phyloP scores from a whole-genome alignment of 2,113 vertebrate genomes.

The Corynorhinus townsendii region DNA sequence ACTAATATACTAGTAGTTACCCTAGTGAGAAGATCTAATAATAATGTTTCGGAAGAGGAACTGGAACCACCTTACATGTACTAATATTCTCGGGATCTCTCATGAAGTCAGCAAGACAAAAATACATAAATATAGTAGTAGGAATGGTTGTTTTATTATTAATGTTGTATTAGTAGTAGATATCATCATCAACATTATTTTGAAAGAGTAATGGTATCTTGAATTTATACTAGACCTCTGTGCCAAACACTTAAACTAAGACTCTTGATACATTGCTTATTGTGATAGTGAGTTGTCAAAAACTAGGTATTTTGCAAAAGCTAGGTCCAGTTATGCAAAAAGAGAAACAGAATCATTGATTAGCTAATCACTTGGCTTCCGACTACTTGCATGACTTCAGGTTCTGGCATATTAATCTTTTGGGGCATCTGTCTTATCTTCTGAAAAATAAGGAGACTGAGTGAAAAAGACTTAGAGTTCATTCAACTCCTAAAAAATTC shows the following conservation, averaged over 20 bases:
- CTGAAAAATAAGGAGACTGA: neutral
- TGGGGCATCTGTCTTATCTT: neutral
- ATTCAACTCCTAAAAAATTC: neutral
- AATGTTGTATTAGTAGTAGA: neutral
- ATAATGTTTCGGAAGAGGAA: slow-evolving; percentile 26
- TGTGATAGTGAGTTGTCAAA: neutral
- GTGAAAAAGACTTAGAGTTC: neutral
- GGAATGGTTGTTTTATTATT: neutral
- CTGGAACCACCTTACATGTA: neutral
- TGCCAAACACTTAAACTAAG: neutral
- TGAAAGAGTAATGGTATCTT: slow-evolving; percentile 11
- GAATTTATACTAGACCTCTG: neutral
- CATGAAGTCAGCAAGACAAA: neutral
- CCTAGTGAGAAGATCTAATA: slow-evolving; percentile 23
- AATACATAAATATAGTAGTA: neutral
- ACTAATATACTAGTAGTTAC: slow-evolving; percentile 9
- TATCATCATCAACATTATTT: neutral
- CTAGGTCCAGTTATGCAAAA: neutral
- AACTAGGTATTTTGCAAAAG: neutral
- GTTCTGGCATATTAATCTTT: neutral
- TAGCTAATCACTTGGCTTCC: neutral
- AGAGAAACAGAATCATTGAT: neutral
- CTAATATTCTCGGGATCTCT: neutral
- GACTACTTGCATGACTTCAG: neutral
- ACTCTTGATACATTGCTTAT: neutral